Base-by-base conservation (phyloP, 1,140 invertebrate genomes). In the Bombus picipes region DNA sequence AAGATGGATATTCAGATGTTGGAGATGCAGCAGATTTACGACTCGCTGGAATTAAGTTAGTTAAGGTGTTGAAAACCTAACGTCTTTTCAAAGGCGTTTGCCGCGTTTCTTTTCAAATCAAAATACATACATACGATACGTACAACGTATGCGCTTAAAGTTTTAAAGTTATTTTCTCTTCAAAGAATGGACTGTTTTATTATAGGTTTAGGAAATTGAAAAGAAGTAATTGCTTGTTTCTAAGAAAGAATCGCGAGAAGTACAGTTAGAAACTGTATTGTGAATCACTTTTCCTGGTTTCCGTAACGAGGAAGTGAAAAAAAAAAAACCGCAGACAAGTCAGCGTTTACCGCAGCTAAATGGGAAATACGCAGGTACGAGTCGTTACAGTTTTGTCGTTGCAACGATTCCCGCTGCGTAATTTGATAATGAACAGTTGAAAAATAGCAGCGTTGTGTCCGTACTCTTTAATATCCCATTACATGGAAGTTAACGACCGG, bases 381-480 rank as follows among this genome's bases (percentile, higher is more conserved):
- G 22, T 43, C 25, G 34, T 41, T 68, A 32, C 43, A 47, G 12
- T 83, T 77, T 53, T 34, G 34, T 53, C 32, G 72, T 53, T 15
- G 15, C 32, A 53, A 68, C 22, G 28, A 57, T 28, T 10, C 34
- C 18, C 32, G 57, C 25, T 8, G 57, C 25, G 41, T 77, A 83
- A 83, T 76, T 83, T 47, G 62, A 77, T 83, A 83, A 77, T 68
- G 47, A 76, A 53, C 59, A 41, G 72, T 53, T 83, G 81, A 70
- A 83, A 77, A 83, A 57, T 34, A 57, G 28, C 28, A 28, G 28
- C 47, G 25, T 53, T 28, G 57, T 75, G 34, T 76, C 41, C 32
- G 41, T 18, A 43, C 62, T 77, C 59, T 68, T 83, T 83, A 77
- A 83, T 83, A 68, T 68, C 62, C 43, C 62, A 68, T 83, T 68